A percentile compares a stretch with the other conserved stretches of the same genome.
Evolutionary conservation across 2,797 vertebrate species (phyloP).

Genomic region (Salmo trutta): DNA sequence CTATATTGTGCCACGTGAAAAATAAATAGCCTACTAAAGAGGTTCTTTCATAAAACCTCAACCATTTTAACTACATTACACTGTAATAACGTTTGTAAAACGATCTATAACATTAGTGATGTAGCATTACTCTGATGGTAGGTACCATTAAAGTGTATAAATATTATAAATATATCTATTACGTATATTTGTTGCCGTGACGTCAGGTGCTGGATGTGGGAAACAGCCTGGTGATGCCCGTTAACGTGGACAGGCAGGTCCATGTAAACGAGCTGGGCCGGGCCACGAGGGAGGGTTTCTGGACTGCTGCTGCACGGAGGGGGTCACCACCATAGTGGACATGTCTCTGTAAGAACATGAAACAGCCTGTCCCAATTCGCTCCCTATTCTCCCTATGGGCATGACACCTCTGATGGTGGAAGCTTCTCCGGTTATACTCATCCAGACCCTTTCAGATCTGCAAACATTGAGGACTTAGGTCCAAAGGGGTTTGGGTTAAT

Average conservation of each 20-base stretch:
- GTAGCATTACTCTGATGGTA: not conserved
- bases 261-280: not conserved
- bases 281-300: not conserved
- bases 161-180: not conserved
- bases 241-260: conserved; percentile 28
- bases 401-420: no score
- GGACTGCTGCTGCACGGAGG: conserved; percentile 70
- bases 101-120: not conserved
- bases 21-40: no score
- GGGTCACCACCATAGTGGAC: conserved; percentile 82
- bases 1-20: no score
- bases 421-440: no score
- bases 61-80: not conserved
- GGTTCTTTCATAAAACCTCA: not conserved
- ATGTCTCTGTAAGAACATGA: conserved; percentile 79
- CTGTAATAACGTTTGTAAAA: not conserved
- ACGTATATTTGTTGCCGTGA: not conserved
- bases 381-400: no score
- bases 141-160: not conserved
- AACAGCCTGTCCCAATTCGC: not conserved
- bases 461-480: no score
- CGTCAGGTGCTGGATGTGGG: conserved; percentile 3
- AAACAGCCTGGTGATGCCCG: conserved; percentile 28
- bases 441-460: no score
- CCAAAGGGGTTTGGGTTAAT: no score